Conservation (phyloP, 2,113 vertebrate species). For the Artemisiospiza belli region DNA sequence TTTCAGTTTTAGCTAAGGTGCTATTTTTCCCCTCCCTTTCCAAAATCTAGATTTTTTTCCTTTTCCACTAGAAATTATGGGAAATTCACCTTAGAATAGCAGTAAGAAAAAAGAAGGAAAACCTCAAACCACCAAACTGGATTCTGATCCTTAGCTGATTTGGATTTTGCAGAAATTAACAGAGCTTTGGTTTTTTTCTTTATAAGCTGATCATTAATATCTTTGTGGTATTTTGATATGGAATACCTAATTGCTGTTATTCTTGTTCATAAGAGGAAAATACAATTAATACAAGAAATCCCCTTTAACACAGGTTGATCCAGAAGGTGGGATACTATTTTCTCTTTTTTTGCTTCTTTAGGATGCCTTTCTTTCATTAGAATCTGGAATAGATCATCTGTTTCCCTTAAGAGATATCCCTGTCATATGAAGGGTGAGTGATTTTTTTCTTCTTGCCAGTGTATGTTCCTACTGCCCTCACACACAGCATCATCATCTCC, state of each 20-base stretch:
- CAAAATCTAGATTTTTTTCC: background rate
- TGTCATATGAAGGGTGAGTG: background rate
- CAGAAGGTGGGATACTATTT: background rate
- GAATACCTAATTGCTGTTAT: background rate
- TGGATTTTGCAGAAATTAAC: background rate
- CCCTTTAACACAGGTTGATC: background rate
- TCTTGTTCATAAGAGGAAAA: background rate
- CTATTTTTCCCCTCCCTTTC: accelerated
- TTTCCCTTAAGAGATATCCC: background rate
- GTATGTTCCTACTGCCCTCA: background rate
- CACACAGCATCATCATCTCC: background rate
- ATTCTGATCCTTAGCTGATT: background rate
- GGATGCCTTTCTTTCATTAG: background rate
- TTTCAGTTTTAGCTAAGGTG: background rate
- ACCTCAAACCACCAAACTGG: background rate
- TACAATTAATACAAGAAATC: background rate
- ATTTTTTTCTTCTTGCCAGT: background rate
- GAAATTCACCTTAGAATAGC: background rate
- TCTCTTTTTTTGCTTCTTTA: background rate
- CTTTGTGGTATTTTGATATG: background rate
- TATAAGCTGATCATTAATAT: background rate
- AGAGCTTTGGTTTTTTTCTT: background rate
- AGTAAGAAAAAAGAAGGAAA: background rate
- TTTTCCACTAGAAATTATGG: background rate
- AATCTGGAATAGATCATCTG: background rate